Percentiles rank a stretch among this genome's conserved stretches.
These are phyloP conservation scores for Sepiola atlantica DNA, from an alignment of 2,888 invertebrate genomes.

Conservation along the genomic window DNA sequence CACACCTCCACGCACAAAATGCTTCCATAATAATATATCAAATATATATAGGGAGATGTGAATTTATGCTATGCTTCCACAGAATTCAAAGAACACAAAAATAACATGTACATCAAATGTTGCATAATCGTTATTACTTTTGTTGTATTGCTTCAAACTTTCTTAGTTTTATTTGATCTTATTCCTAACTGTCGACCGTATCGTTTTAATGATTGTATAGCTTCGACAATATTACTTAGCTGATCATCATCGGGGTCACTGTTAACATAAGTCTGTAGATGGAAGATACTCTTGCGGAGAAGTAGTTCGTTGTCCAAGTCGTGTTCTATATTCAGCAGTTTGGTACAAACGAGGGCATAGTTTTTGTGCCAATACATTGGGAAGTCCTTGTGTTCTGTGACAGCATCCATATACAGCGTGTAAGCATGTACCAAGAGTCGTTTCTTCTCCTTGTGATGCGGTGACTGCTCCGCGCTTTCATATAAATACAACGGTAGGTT, in stretches of 20 bases:
- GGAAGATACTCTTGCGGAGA: slow-evolving; percentile 54
- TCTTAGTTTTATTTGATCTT: neutral
- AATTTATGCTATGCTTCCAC: neutral
- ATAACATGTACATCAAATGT: neutral
- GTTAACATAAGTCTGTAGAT: slow-evolving; percentile 57
- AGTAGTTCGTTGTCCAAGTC: slow-evolving; percentile 52
- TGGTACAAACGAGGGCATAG: slow-evolving; percentile 68
- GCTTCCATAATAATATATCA: too few species aligned
- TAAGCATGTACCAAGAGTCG: slow-evolving; percentile 60
- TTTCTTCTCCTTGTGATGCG: slow-evolving; percentile 51
- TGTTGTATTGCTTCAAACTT: neutral
- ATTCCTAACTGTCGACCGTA: slow-evolving; percentile 32
- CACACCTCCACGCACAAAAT: too few species aligned
- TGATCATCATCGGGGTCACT: slow-evolving; percentile 54
- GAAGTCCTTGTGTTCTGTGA: slow-evolving; percentile 57
- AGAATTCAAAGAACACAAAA: neutral
- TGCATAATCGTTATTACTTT: neutral
- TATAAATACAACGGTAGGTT: slow-evolving; percentile 64
- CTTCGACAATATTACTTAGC: slow-evolving; percentile 52
- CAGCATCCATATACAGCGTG: slow-evolving; percentile 67
- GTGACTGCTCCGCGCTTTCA: slow-evolving; percentile 55
- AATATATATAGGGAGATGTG: neutral
- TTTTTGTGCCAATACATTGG: slow-evolving; percentile 72
- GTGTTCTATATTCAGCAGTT: slow-evolving; percentile 55
- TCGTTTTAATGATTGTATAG: slow-evolving; percentile 51